Conservation (phyloP, 2,797 vertebrate species). For the Chaenodraco wilsoni region DNA sequence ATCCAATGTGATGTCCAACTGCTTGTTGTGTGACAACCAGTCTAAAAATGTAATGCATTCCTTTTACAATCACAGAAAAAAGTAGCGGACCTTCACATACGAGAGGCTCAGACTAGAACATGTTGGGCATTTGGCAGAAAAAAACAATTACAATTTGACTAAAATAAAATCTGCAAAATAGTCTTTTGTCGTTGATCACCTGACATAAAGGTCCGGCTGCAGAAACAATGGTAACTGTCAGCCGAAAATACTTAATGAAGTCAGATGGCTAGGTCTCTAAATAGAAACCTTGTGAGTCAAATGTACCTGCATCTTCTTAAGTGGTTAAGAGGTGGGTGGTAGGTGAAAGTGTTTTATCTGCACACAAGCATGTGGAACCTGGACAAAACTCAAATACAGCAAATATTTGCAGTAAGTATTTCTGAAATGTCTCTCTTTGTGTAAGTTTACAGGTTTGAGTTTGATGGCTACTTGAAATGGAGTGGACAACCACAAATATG, state of each 20-base stretch:
- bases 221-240: slow-evolving; percentile 10
- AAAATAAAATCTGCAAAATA: too few species aligned
- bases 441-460: slow-evolving; percentile 40
- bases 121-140: not conserved
- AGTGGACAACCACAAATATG: slow-evolving; percentile 62
- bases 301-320: slow-evolving; percentile 1
- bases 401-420: slow-evolving; percentile 39
- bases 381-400: slow-evolving; percentile 22
- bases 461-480: slow-evolving; percentile 44
- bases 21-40: not conserved
- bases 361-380: slow-evolving; percentile 20
- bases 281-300: slow-evolving; percentile 14
- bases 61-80: not conserved
- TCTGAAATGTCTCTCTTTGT: slow-evolving; percentile 39
- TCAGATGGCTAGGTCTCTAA: not conserved
- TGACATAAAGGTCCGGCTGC: not conserved
- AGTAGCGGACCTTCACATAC: not conserved
- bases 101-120: not conserved
- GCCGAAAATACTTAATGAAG: slow-evolving; percentile 8
- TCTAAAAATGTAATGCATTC: not conserved
- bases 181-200: not conserved
- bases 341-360: slow-evolving; percentile 18
- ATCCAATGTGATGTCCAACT: not conserved
- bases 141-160: too few species aligned
- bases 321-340: slow-evolving; percentile 1